These are phyloP conservation scores for Caenorhabditis sp. DNA, from an alignment of 2,888 invertebrate species.

Conservation along the genomic window DNA sequence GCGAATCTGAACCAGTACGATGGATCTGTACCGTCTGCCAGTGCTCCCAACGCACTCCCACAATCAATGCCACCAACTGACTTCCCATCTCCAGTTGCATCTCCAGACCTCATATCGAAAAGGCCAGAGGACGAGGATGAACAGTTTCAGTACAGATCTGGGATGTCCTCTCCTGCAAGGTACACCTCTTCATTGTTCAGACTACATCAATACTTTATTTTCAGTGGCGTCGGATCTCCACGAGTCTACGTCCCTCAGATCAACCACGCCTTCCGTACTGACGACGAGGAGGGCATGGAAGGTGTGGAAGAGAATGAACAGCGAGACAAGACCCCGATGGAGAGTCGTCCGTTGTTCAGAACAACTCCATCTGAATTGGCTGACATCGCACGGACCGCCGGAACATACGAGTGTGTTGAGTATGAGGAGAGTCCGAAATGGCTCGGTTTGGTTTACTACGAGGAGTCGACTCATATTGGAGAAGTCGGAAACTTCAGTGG, in stretches of 20 bases:
- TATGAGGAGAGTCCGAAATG: conserved; percentile 38
- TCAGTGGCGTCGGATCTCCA: conserved; percentile 3
- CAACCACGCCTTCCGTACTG: not conserved
- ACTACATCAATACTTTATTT: not conserved
- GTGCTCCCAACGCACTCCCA: too few species aligned
- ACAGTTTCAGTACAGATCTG: conserved; percentile 15
- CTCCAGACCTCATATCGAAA: not conserved
- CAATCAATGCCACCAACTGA: too few species aligned
- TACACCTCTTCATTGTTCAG: not conserved
- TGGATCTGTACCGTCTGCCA: too few species aligned
- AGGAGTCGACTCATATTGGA: conserved; percentile 19
- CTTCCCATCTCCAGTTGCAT: not conserved
- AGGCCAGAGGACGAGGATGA: not conserved
- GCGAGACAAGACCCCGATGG: conserved; percentile 20
- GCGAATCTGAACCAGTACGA: too few species aligned
- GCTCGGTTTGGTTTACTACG: conserved; percentile 46
- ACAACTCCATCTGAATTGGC: conserved; percentile 22
- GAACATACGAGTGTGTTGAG: conserved; percentile 43
- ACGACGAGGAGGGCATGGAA: not conserved
- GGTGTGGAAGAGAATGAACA: not conserved
- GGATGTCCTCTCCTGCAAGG: conserved; percentile 49
- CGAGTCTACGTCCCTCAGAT: not conserved
- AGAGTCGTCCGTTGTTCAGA: conserved; percentile 26
- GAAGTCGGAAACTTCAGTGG: conserved; percentile 3
- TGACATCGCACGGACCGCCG: not conserved